phyloP scores from a whole-genome alignment of 2,797 vertebrate species.

The Novumbra hubbsi region DNA sequence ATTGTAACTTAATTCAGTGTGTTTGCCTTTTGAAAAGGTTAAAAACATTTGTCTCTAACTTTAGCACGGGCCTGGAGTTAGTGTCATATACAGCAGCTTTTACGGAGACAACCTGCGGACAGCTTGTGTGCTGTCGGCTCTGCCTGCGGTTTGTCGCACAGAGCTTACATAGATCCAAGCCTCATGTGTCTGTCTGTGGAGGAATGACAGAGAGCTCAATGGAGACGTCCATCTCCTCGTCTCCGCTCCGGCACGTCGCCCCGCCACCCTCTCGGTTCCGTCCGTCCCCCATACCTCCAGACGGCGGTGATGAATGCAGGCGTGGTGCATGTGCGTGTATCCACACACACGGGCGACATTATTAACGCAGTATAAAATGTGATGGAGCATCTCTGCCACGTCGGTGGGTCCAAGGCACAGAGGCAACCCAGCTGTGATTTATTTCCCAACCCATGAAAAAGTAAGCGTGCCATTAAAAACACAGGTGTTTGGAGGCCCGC shows the following conservation, averaged over 20 bases:
- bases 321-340: slow-evolving; percentile 11
- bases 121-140: slow-evolving; percentile 53
- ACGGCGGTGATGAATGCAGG: slow-evolving; percentile 66
- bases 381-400: slow-evolving; percentile 65
- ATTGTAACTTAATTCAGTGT: slow-evolving; percentile 70
- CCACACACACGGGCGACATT: slow-evolving; percentile 65
- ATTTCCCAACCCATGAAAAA: slow-evolving; percentile 71
- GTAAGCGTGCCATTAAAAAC: slow-evolving; percentile 75
- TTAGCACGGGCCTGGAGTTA: slow-evolving; percentile 66
- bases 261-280: slow-evolving; percentile 42
- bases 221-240: slow-evolving; percentile 66
- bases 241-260: slow-evolving; percentile 47
- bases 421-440: slow-evolving; percentile 62
- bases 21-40: slow-evolving; percentile 47
- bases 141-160: slow-evolving; percentile 52
- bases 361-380: slow-evolving; percentile 77
- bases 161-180: slow-evolving; percentile 70
- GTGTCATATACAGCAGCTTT: slow-evolving; percentile 61
- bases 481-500: slow-evolving; percentile 72
- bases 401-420: slow-evolving; percentile 35
- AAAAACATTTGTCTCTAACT: slow-evolving; percentile 71
- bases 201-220: slow-evolving; percentile 75
- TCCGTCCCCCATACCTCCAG: slow-evolving; percentile 47
- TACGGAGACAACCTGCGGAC: slow-evolving; percentile 54
- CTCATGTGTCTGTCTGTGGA: slow-evolving; percentile 54